These are phyloP conservation scores for Eurytoma adleriae DNA, from an alignment of 2,888 invertebrate species.

Conservation along the genomic window DNA sequence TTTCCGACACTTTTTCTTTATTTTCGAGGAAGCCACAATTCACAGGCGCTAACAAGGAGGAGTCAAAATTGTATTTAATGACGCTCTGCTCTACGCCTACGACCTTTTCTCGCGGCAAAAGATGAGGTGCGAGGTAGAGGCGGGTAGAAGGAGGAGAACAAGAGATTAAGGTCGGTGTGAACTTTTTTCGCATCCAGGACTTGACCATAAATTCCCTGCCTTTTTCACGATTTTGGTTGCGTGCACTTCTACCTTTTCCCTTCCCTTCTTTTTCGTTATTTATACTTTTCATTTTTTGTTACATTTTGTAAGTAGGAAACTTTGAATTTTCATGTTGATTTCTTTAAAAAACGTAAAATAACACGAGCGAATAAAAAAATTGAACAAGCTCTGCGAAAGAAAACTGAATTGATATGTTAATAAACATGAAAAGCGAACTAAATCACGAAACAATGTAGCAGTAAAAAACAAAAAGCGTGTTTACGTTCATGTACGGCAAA, in stretches of 20 bases:
- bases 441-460: too few species aligned
- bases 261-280: neutral
- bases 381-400: too few species aligned
- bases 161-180: constrained; percentile 29
- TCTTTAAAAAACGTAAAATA: too few species aligned
- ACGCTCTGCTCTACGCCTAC: constrained; percentile 64
- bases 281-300: neutral
- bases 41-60: constrained; percentile 68
- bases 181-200: constrained; percentile 27
- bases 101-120: constrained; percentile 10
- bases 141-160: constrained; percentile 8
- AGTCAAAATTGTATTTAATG: constrained; percentile 68
- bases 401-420: too few species aligned
- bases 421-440: too few species aligned
- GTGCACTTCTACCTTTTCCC: neutral
- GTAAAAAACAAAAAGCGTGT: too few species aligned
- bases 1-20: constrained; percentile 29
- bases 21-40: constrained; percentile 62
- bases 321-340: too few species aligned
- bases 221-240: neutral
- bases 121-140: constrained; percentile 48
- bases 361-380: too few species aligned
- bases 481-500: neutral
- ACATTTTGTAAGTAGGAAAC: neutral
- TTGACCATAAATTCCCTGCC: neutral